These are phyloP conservation scores for Amorpha juglandis DNA, from an alignment of 2,888 invertebrate genomes.

Conservation along the genomic window DNA sequence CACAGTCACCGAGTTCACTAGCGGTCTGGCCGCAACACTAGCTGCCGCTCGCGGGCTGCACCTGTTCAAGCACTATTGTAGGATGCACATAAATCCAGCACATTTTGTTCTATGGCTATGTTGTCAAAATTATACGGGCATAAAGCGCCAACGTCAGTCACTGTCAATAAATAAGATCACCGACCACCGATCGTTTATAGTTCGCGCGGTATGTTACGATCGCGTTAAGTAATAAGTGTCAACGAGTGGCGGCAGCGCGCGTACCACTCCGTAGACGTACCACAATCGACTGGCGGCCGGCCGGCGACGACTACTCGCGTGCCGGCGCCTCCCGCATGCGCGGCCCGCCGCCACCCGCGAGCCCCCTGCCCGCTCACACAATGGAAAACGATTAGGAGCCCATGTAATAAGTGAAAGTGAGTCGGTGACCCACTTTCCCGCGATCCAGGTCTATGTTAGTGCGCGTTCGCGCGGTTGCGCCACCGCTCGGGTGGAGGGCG, in stretches of 20 bases:
- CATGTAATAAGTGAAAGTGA: constrained; percentile 95
- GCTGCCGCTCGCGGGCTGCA: constrained; percentile 80
- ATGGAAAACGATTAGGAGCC: constrained; percentile 89
- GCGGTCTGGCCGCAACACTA: constrained; percentile 83
- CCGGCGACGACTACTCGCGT: constrained; percentile 80
- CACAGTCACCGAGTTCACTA: constrained; percentile 83
- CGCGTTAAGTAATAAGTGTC: constrained; percentile 54
- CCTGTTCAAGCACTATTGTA: constrained; percentile 79
- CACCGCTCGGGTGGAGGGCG: constrained; percentile 81
- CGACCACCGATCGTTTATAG: constrained; percentile 56
- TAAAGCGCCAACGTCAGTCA: constrained; percentile 54
- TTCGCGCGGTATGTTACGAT: constrained; percentile 75
- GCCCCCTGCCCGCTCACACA: constrained; percentile 85
- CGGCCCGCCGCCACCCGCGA: constrained; percentile 78
- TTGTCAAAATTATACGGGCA: constrained; percentile 49
- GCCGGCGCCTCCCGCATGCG: constrained; percentile 83
- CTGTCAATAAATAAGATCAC: constrained; percentile 45
- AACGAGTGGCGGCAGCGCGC: constrained; percentile 56
- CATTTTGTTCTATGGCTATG: constrained; percentile 70
- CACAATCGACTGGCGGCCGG: constrained; percentile 82
- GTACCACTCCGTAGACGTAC: constrained; percentile 71
- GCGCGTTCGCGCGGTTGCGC: constrained; percentile 83
- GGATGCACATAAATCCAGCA: constrained; percentile 80
- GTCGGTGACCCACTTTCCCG: constrained; percentile 95
- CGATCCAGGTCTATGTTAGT: constrained; percentile 97